A percentile compares a stretch with the other conserved stretches of the same genome.
Evolutionary conservation across 35 echinoderm and acorn worm species (phyloP).

Genomic region (Apostichopus californicus): DNA sequence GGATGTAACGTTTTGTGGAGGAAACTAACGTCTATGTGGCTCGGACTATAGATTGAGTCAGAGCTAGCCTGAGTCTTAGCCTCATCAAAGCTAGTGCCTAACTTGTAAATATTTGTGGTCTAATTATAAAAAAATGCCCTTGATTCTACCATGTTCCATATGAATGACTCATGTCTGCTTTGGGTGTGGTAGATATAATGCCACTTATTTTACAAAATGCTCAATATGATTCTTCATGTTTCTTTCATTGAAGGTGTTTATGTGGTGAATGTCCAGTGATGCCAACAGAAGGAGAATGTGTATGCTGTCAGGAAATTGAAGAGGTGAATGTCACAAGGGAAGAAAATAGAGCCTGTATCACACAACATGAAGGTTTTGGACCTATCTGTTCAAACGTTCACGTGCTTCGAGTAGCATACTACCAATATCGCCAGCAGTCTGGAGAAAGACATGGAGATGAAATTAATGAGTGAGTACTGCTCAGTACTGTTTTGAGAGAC

Average conservation of each 20-base stretch:
- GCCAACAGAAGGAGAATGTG: not conserved
- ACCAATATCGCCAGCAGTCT: constrained; percentile 43
- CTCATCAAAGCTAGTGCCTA: too few relatives aligned
- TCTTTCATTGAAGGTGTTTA: not conserved
- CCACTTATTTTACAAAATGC: too few relatives aligned
- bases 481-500: not conserved
- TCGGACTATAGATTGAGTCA: too few relatives aligned
- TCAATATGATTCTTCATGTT: too few relatives aligned
- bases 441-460: constrained; percentile 26
- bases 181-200: too few relatives aligned
- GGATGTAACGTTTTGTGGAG: too few relatives aligned
- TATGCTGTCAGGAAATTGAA: not conserved
- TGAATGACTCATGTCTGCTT: too few relatives aligned
- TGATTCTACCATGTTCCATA: too few relatives aligned
- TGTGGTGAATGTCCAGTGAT: constrained; percentile 22
- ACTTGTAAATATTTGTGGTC: too few relatives aligned
- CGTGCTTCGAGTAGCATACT: constrained; percentile 18
- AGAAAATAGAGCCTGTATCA: constrained; percentile 12
- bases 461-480: constrained; percentile 28
- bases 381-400: constrained; percentile 34
- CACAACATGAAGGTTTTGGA: constrained; percentile 22
- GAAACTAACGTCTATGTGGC: too few relatives aligned
- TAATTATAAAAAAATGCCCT: too few relatives aligned
- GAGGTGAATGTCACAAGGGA: not conserved
- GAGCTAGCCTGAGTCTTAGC: too few relatives aligned